phyloP scores from a whole-genome alignment of 1,140 invertebrate genomes.

The Popillia japonica region DNA sequence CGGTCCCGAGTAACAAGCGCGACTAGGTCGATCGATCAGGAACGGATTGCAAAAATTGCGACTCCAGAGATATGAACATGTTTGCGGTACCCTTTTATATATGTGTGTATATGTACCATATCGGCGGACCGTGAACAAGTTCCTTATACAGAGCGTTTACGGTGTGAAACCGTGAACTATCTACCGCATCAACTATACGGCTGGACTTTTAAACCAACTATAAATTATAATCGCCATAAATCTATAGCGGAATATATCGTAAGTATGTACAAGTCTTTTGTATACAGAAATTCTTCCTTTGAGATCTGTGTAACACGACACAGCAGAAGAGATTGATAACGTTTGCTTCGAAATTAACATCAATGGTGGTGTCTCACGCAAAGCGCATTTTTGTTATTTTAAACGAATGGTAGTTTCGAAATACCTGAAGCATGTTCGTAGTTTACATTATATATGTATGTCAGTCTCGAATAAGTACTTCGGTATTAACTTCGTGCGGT shows the following conservation, averaged over 20 bases:
- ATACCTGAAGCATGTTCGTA: neutral
- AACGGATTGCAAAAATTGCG: slow-evolving; percentile 23
- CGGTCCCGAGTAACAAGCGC: slow-evolving; percentile 31
- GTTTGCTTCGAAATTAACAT: neutral
- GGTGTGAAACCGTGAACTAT: slow-evolving; percentile 31
- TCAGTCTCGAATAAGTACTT: neutral
- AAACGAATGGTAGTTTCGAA: neutral
- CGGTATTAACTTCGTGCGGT: neutral
- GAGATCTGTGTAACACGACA: neutral
- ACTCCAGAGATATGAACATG: slow-evolving; percentile 17
- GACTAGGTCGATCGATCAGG: slow-evolving; percentile 32
- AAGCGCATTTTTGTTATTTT: neutral
- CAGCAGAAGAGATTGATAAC: slow-evolving; percentile 11
- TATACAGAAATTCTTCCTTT: neutral
- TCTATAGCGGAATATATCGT: neutral
- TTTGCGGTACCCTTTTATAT: slow-evolving; percentile 30
- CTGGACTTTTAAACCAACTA: neutral
- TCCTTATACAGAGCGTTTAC: slow-evolving; percentile 31
- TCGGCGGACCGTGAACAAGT: slow-evolving; percentile 22
- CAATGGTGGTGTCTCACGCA: neutral
- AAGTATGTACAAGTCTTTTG: slow-evolving; percentile 7
- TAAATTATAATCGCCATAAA: slow-evolving; percentile 32
- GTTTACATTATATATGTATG: neutral
- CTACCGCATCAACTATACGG: slow-evolving; percentile 26
- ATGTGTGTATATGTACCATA: slow-evolving; percentile 13